Evolutionary conservation across 2,888 invertebrate genomes (phyloP).

Genomic region (Leptura quadrifasciata): DNA sequence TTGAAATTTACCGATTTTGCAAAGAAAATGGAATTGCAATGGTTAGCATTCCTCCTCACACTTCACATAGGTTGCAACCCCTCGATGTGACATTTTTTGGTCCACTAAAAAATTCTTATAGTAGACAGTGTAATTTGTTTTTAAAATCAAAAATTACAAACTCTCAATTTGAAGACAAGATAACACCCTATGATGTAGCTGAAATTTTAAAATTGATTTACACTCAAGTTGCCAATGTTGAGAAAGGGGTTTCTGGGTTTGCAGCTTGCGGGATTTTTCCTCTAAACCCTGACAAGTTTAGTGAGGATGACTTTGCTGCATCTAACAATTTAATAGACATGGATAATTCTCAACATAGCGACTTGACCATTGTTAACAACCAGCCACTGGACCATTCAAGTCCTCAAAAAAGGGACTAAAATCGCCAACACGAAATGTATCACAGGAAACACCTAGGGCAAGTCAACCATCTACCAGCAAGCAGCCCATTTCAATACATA

Average conservation of each 20-base stretch:
- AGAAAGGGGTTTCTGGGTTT: conserved; percentile 35
- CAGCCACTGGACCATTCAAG: not conserved
- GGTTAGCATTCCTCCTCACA: conserved; percentile 52
- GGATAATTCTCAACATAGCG: not conserved
- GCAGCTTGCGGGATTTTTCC: not conserved
- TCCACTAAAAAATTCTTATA: conserved; percentile 28
- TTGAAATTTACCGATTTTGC: conserved; percentile 42
- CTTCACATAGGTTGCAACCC: conserved; percentile 42
- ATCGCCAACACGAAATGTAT: not conserved
- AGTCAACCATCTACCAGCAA: not conserved
- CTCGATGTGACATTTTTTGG: not conserved
- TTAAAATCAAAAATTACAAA: conserved; percentile 31
- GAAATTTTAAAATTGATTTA: conserved; percentile 45
- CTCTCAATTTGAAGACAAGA: conserved; percentile 41
- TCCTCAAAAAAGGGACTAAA: not conserved
- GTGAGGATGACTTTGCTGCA: not conserved
- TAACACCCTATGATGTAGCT: conserved; percentile 47
- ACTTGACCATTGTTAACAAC: no score
- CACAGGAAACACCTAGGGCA: not conserved
- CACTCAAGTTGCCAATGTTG: conserved; percentile 40
- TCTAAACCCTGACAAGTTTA: not conserved
- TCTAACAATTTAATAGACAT: not conserved
- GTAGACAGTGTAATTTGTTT: conserved; percentile 43
- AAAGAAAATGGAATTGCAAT: conserved; percentile 43
- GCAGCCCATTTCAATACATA: not conserved